Evolutionary conservation across 2,113 vertebrate species (phyloP), one percentile per base, ranked within the genome.

Genomic region (Falcunculus frontatus): DNA sequence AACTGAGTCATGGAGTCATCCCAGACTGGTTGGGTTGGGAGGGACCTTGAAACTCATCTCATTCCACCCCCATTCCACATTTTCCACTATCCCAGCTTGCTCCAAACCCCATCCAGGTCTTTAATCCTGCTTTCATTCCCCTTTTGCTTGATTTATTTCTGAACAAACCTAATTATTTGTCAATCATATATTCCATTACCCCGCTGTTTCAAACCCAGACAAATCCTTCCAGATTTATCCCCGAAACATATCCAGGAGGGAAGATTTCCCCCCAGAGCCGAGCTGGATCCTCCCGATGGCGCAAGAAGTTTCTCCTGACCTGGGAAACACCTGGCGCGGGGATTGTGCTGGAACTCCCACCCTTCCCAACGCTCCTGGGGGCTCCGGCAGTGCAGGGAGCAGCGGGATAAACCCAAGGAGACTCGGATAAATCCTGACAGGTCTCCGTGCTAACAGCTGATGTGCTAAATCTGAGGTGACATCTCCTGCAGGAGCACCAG

Each of bases 401-500:
- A 46, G 84, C 1, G 20, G 84, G 68, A 42, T 7, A 12, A 86
- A 68, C 65, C 86, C 19, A 16, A 8, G 50, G 57, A 90, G 73
- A 92, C 63, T 44, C 7, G 1, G 63, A 78, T 59, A 14, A 80
- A 29, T 22, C 78, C n/a, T 90, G 93, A 84, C 76, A 92, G 82
- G 13, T 62, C 89, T 70, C 73, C 25, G 6, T 2, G 64, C 68
- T 14, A 30, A 11, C 56, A 6, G 60, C 15, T 41, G 68, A 80
- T 19, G 72, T 21, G 95, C 90, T 75, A 63, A 90, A 96, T 93
- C 10, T 6, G 30, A 92, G 91, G 50, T 6, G 94, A 83, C 93
- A 23, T 13, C 35, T 87, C 60, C 89, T 67, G 9, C 17, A 23
- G 73, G 12, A 73, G 68, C 5, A 82, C 65, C 74, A 65, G 72